These are phyloP conservation scores for Ctenodactylus gundi DNA, from an alignment of 2,113 vertebrate genomes.

Conservation along the genomic window DNA sequence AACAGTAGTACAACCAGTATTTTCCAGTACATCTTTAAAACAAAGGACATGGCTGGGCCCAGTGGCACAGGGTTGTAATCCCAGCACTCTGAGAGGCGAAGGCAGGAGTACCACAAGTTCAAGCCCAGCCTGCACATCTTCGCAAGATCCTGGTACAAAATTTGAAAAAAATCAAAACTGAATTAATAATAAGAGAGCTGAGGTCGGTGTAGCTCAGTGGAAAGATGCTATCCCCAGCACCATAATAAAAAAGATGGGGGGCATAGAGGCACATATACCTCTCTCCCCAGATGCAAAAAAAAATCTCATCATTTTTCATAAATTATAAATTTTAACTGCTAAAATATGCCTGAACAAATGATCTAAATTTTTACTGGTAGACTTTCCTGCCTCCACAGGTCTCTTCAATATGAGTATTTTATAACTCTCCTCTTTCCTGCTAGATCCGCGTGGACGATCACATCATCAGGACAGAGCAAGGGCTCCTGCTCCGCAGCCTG, in stretches of 20 bases:
- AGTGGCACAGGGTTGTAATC: no score
- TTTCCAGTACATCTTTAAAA: neutral
- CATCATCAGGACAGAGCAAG: constrained; percentile 93
- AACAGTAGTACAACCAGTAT: neutral
- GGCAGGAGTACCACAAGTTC: no score
- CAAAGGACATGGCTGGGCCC: no score
- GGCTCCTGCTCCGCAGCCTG: constrained; percentile 92
- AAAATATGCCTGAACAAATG: neutral
- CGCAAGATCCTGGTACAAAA: no score
- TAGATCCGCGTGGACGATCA: constrained; percentile 92
- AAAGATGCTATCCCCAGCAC: no score
- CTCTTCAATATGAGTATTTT: neutral
- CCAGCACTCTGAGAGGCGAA: no score
- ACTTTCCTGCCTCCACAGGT: neutral
- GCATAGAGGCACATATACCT: no score
- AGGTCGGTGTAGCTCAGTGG: no score
- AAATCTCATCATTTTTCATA: neutral
- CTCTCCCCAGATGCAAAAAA: neutral
- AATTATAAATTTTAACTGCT: neutral
- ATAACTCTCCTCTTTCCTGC: neutral
- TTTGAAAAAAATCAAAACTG: no score
- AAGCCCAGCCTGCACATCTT: no score
- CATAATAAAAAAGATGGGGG: no score
- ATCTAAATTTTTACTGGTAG: neutral
- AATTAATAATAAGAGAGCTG: no score